Conservation (phyloP, 2,888 invertebrate genomes). For the Chrysolina haemoptera region DNA sequence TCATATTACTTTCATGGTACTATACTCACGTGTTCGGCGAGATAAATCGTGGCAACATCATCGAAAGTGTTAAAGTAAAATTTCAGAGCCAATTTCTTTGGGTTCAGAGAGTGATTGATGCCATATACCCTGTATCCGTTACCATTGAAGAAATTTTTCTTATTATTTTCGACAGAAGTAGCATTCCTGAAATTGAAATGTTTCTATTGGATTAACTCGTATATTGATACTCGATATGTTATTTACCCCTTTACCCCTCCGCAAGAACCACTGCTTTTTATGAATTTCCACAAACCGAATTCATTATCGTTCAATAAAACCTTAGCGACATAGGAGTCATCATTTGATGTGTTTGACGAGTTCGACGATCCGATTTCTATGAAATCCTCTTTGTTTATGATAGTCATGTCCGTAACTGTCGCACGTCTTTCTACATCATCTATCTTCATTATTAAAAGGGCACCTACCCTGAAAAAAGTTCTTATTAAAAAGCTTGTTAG, state of each 20-base stretch:
- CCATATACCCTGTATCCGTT: constrained; percentile 58
- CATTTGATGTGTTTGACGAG: constrained; percentile 63
- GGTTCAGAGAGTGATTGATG: constrained; percentile 42
- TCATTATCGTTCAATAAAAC: constrained; percentile 83
- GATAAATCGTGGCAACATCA: constrained; percentile 88
- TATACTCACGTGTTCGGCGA: constrained; percentile 80
- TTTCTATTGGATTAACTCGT: neutral
- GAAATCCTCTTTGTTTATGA: constrained; percentile 48
- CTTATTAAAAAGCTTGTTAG: neutral
- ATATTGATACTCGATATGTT: neutral
- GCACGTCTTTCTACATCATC: constrained; percentile 42
- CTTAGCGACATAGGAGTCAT: constrained; percentile 86
- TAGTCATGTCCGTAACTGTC: constrained; percentile 39
- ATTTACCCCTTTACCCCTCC: constrained; percentile 61
- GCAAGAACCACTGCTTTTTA: constrained; percentile 74
- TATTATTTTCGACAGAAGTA: constrained; percentile 22
- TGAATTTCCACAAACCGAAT: constrained; percentile 92
- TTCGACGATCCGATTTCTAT: constrained; percentile 57
- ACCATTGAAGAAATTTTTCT: constrained; percentile 55
- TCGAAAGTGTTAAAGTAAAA: constrained; percentile 84
- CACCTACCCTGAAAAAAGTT: constrained; percentile 49
- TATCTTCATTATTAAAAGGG: constrained; percentile 51
- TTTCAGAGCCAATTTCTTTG: constrained; percentile 49
- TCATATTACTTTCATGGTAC: too few species aligned
- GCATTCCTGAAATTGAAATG: neutral